These are phyloP conservation scores for Muscidifurax raptorellus DNA, from an alignment of 1,140 invertebrate genomes.

Conservation along the genomic window DNA sequence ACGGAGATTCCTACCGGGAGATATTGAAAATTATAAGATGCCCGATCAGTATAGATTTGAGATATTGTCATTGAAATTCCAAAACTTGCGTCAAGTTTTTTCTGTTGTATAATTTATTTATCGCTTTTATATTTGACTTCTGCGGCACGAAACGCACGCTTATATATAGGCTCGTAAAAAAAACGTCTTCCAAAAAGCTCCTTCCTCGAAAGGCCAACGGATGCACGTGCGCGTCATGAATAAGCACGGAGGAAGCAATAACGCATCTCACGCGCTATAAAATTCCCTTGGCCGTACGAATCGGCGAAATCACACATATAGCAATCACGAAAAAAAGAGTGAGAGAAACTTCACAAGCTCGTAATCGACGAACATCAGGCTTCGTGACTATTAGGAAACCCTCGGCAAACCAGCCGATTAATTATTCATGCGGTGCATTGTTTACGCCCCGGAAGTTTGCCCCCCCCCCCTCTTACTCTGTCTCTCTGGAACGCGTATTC, in stretches of 20 bases:
- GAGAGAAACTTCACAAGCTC: background rate
- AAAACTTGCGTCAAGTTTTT: too few relatives aligned
- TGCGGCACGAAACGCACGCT: too few relatives aligned
- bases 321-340: background rate
- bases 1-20: too few relatives aligned
- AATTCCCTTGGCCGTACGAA: background rate
- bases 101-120: too few relatives aligned
- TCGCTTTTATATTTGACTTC: background rate
- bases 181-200: background rate
- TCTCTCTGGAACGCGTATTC: background rate
- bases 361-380: background rate
- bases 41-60: too few relatives aligned
- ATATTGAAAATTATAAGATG: too few relatives aligned
- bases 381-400: conserved; percentile 1
- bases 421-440: conserved; percentile 42
- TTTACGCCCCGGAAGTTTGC: conserved; percentile 35
- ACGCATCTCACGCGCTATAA: background rate
- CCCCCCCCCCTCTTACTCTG: background rate
- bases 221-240: background rate
- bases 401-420: background rate
- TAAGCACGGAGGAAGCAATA: background rate
- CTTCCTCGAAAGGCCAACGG: background rate
- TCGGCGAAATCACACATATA: background rate
- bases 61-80: background rate
- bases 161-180: background rate